Conservation (phyloP, 2,797 vertebrate species). For the Pangasius larnaudii region DNA sequence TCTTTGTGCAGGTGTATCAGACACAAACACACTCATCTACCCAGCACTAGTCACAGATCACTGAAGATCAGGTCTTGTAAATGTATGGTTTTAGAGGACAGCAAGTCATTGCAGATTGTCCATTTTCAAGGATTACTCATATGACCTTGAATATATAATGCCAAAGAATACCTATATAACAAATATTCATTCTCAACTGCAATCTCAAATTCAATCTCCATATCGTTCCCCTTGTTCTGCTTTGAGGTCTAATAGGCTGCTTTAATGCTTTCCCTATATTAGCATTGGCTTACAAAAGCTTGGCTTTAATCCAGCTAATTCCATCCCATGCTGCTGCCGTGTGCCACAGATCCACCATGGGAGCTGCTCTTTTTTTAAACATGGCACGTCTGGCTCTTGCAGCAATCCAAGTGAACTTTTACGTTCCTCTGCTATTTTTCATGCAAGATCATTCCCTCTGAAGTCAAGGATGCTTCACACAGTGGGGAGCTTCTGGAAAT, state of each 20-base stretch:
- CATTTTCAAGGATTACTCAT: background rate
- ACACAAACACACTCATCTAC: background rate
- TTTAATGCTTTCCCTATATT: slow-evolving; percentile 34
- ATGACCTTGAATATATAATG: background rate
- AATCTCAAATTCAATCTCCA: background rate
- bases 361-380: slow-evolving; percentile 30
- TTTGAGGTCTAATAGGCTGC: background rate
- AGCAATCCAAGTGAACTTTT: slow-evolving; percentile 29
- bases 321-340: slow-evolving; percentile 35
- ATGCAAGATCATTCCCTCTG: slow-evolving; percentile 18
- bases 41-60: background rate
- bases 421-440: slow-evolving; percentile 11
- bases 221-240: background rate
- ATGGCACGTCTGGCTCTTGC: slow-evolving; percentile 25
- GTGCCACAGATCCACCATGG: slow-evolving; percentile 4
- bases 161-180: background rate
- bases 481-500: slow-evolving; percentile 1
- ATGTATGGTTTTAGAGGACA: background rate
- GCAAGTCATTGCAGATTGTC: background rate
- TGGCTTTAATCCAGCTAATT: slow-evolving; percentile 21
- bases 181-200: background rate
- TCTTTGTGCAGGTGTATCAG: background rate
- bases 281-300: slow-evolving; percentile 30
- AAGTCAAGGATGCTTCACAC: background rate
- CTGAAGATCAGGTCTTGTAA: background rate